These are phyloP conservation scores for Pygmarrhopalites habei DNA, from an alignment of 1,140 invertebrate species.

Conservation along the genomic window DNA sequence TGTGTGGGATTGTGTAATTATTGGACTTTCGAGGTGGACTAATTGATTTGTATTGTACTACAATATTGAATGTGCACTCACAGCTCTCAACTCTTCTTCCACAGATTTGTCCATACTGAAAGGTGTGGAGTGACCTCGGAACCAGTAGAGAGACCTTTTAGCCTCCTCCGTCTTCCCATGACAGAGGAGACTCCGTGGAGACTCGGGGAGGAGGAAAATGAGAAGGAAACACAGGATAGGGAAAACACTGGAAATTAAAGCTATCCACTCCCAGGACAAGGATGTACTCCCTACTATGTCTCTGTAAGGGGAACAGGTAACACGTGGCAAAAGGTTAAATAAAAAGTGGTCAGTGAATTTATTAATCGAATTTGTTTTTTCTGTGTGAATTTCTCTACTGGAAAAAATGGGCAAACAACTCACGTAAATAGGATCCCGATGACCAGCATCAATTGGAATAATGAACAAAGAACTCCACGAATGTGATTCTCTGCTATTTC, in stretches of 20 bases:
- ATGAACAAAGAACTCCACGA: conserved; percentile 54
- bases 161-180: background rate
- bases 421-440: conserved; percentile 58
- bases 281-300: conserved; percentile 15
- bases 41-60: too few species aligned
- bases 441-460: conserved; percentile 61
- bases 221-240: conserved; percentile 57
- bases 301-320: conserved; percentile 38
- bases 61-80: too few species aligned
- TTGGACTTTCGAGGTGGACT: too few species aligned
- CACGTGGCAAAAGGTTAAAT: too few species aligned
- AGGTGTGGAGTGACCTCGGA: background rate
- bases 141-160: background rate
- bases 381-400: background rate
- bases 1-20: too few species aligned
- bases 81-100: background rate
- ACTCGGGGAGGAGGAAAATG: conserved; percentile 72
- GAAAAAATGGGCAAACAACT: conserved; percentile 47
- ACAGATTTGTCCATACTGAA: background rate
- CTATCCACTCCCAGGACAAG: conserved; percentile 54
- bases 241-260: conserved; percentile 57
- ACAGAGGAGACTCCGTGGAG: conserved; percentile 50
- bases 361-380: too few species aligned
- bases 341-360: too few species aligned
- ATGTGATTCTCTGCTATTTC: conserved; percentile 59